phyloP scores from a whole-genome alignment of 1,140 invertebrate genomes.

The Pollicipes pollicipes region DNA sequence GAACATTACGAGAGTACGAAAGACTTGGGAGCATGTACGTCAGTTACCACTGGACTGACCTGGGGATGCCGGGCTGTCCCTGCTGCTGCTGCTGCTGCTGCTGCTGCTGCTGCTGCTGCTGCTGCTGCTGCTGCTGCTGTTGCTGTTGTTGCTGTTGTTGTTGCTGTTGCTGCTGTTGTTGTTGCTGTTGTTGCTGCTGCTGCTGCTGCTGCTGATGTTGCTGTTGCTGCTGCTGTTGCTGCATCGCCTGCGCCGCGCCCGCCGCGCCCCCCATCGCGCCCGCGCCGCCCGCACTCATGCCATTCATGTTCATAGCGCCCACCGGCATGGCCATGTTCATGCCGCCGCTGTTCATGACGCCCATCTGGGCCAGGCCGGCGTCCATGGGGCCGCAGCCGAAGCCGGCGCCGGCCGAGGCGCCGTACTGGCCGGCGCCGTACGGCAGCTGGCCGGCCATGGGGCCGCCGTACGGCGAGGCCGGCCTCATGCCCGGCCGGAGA shows the following conservation, averaged over 20 bases:
- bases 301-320: constrained; percentile 5
- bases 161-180: constrained; percentile 29
- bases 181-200: constrained; percentile 24
- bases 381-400: constrained; percentile 16
- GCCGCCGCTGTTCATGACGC: constrained; percentile 7
- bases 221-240: constrained; percentile 13
- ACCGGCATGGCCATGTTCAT: constrained; percentile 15
- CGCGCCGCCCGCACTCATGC: constrained; percentile 15
- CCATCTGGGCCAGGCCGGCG: constrained; percentile 8
- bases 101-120: constrained; percentile 18
- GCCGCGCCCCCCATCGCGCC: constrained; percentile 13
- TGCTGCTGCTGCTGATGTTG: constrained; percentile 13
- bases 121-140: constrained; percentile 16
- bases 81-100: constrained; percentile 4
- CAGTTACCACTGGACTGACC: background rate
- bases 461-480: constrained; percentile 14
- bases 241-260: constrained; percentile 13
- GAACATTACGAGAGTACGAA: too few relatives aligned
- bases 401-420: constrained; percentile 27
- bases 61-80: constrained; percentile 3
- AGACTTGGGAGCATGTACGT: too few relatives aligned
- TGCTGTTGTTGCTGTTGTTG: constrained; percentile 21
- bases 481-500: constrained; percentile 15
- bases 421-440: constrained; percentile 30
- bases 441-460: constrained; percentile 11